phyloP scores from a whole-genome alignment of 2,113 vertebrate species.

The Pluvialis apricaria region DNA sequence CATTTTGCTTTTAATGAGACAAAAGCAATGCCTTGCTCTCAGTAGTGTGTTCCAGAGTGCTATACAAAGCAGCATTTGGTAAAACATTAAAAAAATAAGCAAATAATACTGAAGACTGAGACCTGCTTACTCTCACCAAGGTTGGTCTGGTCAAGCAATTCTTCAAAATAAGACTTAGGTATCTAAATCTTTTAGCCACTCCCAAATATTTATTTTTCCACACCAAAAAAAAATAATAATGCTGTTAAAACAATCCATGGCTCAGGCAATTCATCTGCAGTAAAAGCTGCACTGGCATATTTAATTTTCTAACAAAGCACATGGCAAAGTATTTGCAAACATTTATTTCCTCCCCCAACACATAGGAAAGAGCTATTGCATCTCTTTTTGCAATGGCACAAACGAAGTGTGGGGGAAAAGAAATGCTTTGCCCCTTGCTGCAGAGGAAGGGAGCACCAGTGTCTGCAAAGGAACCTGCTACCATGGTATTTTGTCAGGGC shows the following conservation, averaged over 20 bases:
- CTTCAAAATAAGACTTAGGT: background rate
- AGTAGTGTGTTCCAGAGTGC: background rate
- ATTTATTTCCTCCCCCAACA: background rate
- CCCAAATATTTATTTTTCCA: background rate
- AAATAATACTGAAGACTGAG: background rate
- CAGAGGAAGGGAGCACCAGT: background rate
- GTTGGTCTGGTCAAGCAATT: background rate
- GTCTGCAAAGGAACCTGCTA: background rate
- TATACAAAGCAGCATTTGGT: background rate
- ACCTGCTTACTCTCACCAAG: background rate
- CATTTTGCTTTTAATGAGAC: background rate
- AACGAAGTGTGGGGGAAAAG: rapidly evolving
- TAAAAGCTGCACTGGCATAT: background rate
- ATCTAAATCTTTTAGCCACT: background rate
- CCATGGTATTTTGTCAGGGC: background rate
- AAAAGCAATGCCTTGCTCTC: background rate
- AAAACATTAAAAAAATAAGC: background rate
- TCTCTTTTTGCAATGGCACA: background rate
- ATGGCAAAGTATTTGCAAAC: background rate
- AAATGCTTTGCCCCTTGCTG: background rate
- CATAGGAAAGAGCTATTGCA: background rate
- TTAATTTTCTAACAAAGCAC: background rate
- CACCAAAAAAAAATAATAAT: rapidly evolving
- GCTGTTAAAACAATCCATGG: background rate
- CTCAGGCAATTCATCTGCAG: background rate